A percentile compares a stretch with the other conserved stretches of the same genome.
These are phyloP conservation scores for Chydorus sphaericus DNA, from an alignment of 2,888 invertebrate species.

Conservation along the genomic window DNA sequence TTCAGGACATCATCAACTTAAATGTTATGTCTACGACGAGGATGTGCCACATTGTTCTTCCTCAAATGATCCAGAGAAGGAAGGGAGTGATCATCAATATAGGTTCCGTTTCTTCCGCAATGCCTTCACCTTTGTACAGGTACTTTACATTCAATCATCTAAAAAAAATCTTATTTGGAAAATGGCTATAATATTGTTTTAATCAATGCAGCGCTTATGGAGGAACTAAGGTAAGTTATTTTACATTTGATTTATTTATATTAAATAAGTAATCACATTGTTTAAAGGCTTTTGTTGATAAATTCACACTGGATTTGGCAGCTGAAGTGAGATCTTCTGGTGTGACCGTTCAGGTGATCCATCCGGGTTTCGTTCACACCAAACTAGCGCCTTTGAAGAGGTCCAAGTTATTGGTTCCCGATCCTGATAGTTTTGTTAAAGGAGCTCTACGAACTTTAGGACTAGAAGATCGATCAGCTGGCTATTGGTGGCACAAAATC, in stretches of 20 bases:
- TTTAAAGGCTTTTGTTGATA: conserved; percentile 57
- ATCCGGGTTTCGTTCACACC: conserved; percentile 79
- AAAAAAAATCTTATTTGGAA: no score
- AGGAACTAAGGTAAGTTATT: no score
- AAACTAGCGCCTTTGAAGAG: conserved; percentile 49
- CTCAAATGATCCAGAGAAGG: conserved; percentile 61
- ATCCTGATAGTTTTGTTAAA: conserved; percentile 21
- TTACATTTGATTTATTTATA: background rate
- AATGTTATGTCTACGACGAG: conserved; percentile 64
- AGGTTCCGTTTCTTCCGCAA: conserved; percentile 68
- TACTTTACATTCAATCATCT: no score
- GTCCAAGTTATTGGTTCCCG: conserved; percentile 21
- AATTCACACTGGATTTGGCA: conserved; percentile 58
- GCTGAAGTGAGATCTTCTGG: conserved; percentile 54
- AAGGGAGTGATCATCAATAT: conserved; percentile 80
- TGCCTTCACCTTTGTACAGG: no score
- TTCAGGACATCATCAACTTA: conserved; percentile 52
- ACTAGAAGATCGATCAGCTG: conserved; percentile 28
- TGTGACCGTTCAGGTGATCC: conserved; percentile 60
- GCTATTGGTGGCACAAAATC: conserved; percentile 30
- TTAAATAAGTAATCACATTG: background rate
- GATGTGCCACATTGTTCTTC: conserved; percentile 72
- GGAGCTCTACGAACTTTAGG: conserved; percentile 31
- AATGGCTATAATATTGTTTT: no score
- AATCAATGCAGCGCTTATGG: no score